Evolutionary conservation across 2,888 invertebrate genomes (phyloP), one percentile per base, ranked within the genome.

Genomic region (Luperina testacea): DNA sequence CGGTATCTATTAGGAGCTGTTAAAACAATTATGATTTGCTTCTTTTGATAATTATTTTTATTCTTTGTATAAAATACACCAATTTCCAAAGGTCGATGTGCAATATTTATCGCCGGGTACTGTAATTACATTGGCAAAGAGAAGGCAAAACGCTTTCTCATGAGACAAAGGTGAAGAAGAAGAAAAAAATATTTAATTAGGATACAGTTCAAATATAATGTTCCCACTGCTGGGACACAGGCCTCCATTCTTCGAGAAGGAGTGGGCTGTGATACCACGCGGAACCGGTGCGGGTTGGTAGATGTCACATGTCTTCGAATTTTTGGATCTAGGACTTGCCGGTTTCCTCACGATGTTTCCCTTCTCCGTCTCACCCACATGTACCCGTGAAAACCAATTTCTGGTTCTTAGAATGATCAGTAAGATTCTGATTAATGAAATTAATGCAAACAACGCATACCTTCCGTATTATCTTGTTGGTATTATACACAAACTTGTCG

Each of bases 401-500:
- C 63, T 63, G 63, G 8, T 0, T 13, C 38, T 64, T 64, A 11
- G 51, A 72, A 59, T 59, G 57, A 59, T 24, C 45, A 72, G 2
- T 20, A 6, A 42, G 48, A 82, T 69, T 13, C 17, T 53, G 27
- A 53, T 45, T 42, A 53, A 72, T 69, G 15, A 70, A 73, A 80
- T 80, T 59, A 70, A 63, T 73, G 81, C 45, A 24, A 57, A 63
- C 42, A 32, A 24, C 24, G 32, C 57, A 15, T 51, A 63, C 24
- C 42, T 70, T 63, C 32, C 20, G 6, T 63, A 81, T 63, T 63
- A 63, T 27, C 17, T 63, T 20, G 63, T 32, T 32, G 63, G 63
- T 63, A 24, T 61, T 53, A 86, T 75, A 74, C n/a, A 72, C 64
- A 64, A 72, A 74, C 68, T 48, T 75, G 69, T 53, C 38, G 72